Evolutionary conservation across 2,797 vertebrate genomes (phyloP).

Genomic region (Pangasius sanitwongsei): DNA sequence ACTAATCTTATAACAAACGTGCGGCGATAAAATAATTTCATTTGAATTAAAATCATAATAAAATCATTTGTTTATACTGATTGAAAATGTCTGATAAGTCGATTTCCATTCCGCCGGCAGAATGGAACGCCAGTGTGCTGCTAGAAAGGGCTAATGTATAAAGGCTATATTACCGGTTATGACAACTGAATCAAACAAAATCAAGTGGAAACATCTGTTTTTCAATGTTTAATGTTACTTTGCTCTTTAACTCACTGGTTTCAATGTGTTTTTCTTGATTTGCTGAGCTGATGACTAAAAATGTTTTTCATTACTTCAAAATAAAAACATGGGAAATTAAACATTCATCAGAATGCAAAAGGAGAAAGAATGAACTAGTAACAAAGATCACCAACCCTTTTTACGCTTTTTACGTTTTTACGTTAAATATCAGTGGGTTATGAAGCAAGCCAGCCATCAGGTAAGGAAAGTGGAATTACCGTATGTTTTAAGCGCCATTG

Average conservation of each 20-base stretch:
- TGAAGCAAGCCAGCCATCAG: slow-evolving; percentile 11
- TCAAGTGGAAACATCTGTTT: neutral
- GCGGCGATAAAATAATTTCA: too few relatives aligned
- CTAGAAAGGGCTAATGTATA: too few relatives aligned
- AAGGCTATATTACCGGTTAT: neutral
- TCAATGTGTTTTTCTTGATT: neutral
- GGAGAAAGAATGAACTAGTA: neutral
- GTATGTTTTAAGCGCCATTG: neutral
- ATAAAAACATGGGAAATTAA: neutral
- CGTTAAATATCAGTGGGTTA: neutral
- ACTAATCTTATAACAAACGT: too few relatives aligned
- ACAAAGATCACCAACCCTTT: neutral
- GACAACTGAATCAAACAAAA: neutral
- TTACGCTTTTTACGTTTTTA: neutral
- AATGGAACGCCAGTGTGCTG: too few relatives aligned
- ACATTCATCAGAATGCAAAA: neutral
- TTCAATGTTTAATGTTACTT: neutral
- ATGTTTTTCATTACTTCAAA: neutral
- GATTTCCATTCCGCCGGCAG: too few relatives aligned
- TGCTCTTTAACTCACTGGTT: neutral
- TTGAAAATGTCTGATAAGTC: too few relatives aligned
- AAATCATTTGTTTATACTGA: too few relatives aligned
- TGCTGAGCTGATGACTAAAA: neutral
- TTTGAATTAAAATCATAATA: too few relatives aligned
- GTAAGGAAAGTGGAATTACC: slow-evolving; percentile 3